phyloP scores from a whole-genome alignment of 2,113 vertebrate species.

The Pteropus alecto region DNA sequence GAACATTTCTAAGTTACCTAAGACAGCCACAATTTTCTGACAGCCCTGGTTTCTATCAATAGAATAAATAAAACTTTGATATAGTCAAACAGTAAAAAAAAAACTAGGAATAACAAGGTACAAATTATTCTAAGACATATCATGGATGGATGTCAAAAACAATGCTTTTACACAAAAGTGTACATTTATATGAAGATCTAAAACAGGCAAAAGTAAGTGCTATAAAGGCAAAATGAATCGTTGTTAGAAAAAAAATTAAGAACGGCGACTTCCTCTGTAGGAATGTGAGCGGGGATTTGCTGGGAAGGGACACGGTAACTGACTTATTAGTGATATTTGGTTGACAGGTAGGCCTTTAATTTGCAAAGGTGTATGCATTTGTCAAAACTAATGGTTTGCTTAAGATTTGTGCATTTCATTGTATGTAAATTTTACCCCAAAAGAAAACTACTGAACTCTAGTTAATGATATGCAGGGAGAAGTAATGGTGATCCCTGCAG shows the following conservation, averaged over 20 bases:
- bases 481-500: background rate
- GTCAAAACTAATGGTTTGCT: background rate
- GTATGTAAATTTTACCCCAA: background rate
- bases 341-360: background rate
- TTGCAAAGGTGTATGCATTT: background rate
- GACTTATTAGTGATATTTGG: background rate
- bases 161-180: background rate
- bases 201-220: background rate
- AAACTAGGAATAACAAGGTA: background rate
- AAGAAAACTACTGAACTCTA: background rate
- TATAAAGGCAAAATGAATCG: background rate
- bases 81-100: background rate
- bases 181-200: background rate
- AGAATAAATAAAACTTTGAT: background rate
- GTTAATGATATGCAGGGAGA: background rate
- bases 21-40: background rate
- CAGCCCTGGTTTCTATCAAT: background rate
- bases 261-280: background rate
- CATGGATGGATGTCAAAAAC: background rate
- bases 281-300: background rate
- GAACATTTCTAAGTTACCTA: background rate
- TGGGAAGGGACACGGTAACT: background rate
- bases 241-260: background rate
- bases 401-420: background rate
- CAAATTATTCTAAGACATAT: background rate